phyloP scores from a whole-genome alignment of 64 coral and sea anemone genomes.

The Acropora tenuis region DNA sequence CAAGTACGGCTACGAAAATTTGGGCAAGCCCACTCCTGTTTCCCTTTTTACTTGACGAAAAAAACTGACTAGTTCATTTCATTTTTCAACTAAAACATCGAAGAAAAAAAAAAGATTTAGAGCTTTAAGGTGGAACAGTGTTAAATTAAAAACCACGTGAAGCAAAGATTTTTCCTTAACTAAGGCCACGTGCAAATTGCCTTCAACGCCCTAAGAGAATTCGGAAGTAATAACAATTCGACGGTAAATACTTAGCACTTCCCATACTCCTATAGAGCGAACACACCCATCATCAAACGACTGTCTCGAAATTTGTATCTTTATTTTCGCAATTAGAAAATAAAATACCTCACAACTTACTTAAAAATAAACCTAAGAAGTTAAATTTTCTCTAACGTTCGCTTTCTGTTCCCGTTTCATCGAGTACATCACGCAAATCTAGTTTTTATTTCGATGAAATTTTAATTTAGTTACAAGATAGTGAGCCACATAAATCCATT shows the following conservation, averaged over 20 bases:
- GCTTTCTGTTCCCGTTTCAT: too few relatives aligned
- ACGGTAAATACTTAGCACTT: neutral
- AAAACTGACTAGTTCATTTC: neutral
- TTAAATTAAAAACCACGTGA: too few relatives aligned
- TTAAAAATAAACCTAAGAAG: neutral
- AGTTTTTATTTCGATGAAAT: neutral
- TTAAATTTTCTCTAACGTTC: too few relatives aligned
- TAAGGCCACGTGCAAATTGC: neutral
- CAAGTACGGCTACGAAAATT: neutral
- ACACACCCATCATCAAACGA: neutral
- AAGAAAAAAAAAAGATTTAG: neutral
- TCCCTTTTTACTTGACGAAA: neutral
- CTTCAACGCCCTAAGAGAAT: neutral
- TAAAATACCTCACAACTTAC: neutral
- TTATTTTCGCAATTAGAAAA: neutral
- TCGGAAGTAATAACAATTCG: slow-evolving; percentile 15
- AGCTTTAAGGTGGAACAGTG: neutral
- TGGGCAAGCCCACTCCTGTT: slow-evolving; percentile 30
- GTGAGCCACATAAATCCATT: neutral
- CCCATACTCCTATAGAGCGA: neutral
- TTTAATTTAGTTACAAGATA: too few relatives aligned
- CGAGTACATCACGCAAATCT: neutral
- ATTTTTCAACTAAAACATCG: neutral
- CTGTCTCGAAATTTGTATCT: too few relatives aligned
- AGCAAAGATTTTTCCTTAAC: neutral